Evolutionary conservation across 2,113 vertebrate species (phyloP), one percentile per base, ranked within the genome.

Genomic region (Eurypyga helias): DNA sequence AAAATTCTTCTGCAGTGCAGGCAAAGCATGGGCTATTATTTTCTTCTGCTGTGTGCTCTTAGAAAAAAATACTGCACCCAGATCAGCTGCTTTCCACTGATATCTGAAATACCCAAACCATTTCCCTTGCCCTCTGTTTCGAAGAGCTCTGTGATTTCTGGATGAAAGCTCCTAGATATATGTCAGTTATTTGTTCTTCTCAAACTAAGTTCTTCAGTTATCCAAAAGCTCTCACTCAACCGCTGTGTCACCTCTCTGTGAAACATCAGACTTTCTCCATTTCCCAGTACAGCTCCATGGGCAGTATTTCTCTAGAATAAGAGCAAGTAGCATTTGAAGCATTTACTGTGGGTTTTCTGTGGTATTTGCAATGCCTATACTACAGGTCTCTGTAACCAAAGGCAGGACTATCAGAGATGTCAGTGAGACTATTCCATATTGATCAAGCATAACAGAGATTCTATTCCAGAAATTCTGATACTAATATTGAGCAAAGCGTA

Each of bases 81-180:
- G 7, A 55, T 2, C 87, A n/a, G 10, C 71, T 72, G 54, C 49
- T 80, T 87, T 94, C 89, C 57, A 36, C 33, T 41, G 17, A 31
- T 57, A 17, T 75, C 77, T 90, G 77, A 83, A 87, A 81, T 11
- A 84, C 48, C 21, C 45, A 60, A 94, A 90, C 55, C 45, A 46
- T 89, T 70, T 93, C 45, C 48, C 23, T 71, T 57, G 34, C 61
- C n/a, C 67, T 83, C 51, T 6, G 0, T 93, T 91, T 78, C 71
- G 66, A 87, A 90, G 43, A 92, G 55, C 24, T 75, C 46, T 90
- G 36, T 82, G 57, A 90, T 88, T 70, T 85, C 83, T 87, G 64
- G 65, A 78, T 90, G 69, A 94, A 88, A 87, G 76, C 43, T 90
- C 34, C 46, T 66, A 76, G 83, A 87, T 90, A 82, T 48, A 83